Evolutionary conservation across 2,888 invertebrate species (phyloP), one percentile per base, ranked within the genome.

Genomic region (Calameuta filiformis): DNA sequence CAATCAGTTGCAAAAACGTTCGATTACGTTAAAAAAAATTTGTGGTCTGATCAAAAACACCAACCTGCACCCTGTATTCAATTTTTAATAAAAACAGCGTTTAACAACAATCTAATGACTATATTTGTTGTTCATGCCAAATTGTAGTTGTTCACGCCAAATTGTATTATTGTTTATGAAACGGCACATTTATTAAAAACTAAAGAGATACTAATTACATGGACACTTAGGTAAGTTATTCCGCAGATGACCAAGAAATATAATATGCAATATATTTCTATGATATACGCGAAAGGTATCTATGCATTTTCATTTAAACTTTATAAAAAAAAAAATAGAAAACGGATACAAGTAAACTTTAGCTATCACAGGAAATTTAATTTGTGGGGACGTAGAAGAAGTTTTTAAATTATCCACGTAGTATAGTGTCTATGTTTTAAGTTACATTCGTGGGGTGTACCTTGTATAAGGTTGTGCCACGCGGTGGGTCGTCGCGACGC

Each of bases 401-500:
- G 56, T 56, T 56, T 56, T 56, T 23, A 56, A 56, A 56, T 56
- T 56, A 56, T 56, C 9, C 56, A 56, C 56, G 9, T 1, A 56
- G 56, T 56, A 23, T 56, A 56, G 56, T 9, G 23, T 56, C 56
- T 56, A 56, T 56, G 23, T 23, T 56, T 56, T 2, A 56, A 56
- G 9, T 56, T 56, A 56, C 2, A 56, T 56, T 23, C 23, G 56
- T 56, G 56, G 2, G 56, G 12, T 34, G 31, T 71, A 71, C 71
- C 71, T 71, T 34, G 31, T 74, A 74, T 30, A 74, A 74, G 68
- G 30, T 68, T 34, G 75, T 31, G 68, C 75, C 75, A 68, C 75
- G 75, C 75, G 73, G 75, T 71, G 75, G 76, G 73, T 77, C 80
- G 78, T 77, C 80, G 79, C 77, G 82, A 83, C 82, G 82, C 81